Evolutionary conservation across 2,113 vertebrate species (phyloP).

Genomic region (Hippoglossus stenolepis): DNA sequence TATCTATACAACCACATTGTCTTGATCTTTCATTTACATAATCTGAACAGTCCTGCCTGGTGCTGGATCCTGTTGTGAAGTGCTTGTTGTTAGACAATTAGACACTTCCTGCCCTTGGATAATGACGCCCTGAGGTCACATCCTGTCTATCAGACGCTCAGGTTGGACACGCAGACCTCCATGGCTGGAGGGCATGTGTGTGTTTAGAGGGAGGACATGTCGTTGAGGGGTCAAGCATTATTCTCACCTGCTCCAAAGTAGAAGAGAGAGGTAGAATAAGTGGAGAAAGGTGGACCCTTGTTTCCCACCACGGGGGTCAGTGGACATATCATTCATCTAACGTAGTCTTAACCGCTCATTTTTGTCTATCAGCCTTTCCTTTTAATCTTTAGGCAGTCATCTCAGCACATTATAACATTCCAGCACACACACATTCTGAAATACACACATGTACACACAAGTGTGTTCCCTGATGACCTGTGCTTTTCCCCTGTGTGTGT

Average conservation of each 20-base stretch:
- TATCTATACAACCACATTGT: not conserved
- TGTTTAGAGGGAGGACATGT: slow-evolving; percentile 51
- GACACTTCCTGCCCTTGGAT: slow-evolving; percentile 70
- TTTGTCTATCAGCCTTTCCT: slow-evolving; percentile 13
- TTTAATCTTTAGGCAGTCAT: slow-evolving; percentile 42
- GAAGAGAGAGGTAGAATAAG: slow-evolving; percentile 44
- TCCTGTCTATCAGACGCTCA: slow-evolving; percentile 69
- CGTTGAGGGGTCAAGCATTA: slow-evolving; percentile 41
- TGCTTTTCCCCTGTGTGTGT: too few relatives aligned
- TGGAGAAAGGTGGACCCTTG: slow-evolving; percentile 37
- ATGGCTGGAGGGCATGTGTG: slow-evolving; percentile 50
- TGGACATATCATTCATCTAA: slow-evolving; percentile 45
- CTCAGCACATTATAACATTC: slow-evolving; percentile 36
- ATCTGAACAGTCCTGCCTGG: not conserved
- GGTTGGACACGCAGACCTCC: slow-evolving; percentile 43
- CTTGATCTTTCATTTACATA: not conserved
- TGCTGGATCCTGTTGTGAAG: slow-evolving; percentile 57
- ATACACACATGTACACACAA: not conserved
- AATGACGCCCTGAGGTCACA: slow-evolving; percentile 73
- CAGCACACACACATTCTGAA: not conserved
- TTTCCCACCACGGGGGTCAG: slow-evolving; percentile 30
- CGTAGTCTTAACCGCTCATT: slow-evolving; percentile 34
- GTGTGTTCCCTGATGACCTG: slow-evolving; percentile 10
- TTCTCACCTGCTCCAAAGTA: slow-evolving; percentile 60
- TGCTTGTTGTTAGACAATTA: slow-evolving; percentile 69